A percentile compares a stretch with the other conserved stretches of the same genome.
phyloP scores from a whole-genome alignment of 2,113 vertebrate species.

The Emberiza fucata region DNA sequence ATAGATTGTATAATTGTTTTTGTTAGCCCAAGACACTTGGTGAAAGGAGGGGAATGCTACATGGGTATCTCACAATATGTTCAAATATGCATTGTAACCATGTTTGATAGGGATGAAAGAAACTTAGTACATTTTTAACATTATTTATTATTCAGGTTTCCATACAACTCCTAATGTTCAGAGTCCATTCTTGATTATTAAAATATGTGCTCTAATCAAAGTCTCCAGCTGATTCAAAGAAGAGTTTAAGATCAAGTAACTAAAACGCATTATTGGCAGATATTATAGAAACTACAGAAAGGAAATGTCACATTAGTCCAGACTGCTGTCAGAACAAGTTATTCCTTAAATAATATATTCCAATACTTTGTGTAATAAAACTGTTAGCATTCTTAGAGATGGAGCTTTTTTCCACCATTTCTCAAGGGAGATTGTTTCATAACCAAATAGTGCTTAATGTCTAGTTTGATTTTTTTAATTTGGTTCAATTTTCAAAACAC shows the following conservation, averaged over 20 bases:
- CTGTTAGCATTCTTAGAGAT: background rate
- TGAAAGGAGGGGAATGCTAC: background rate
- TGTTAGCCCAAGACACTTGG: background rate
- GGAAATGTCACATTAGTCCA: background rate
- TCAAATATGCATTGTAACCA: background rate
- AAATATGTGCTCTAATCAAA: background rate
- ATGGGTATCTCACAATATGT: background rate
- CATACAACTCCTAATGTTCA: background rate
- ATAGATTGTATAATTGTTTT: background rate
- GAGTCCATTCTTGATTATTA: background rate
- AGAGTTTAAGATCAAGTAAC: background rate
- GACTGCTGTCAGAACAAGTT: background rate
- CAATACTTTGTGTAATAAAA: background rate
- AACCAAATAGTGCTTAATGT: background rate
- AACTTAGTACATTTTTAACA: background rate
- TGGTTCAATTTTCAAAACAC: background rate
- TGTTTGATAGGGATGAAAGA: background rate
- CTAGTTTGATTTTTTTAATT: background rate
- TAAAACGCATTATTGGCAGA: background rate
- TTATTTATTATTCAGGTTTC: background rate
- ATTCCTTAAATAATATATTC: background rate
- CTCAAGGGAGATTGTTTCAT: background rate
- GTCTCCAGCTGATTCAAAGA: background rate
- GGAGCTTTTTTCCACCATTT: background rate
- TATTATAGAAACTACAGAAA: background rate